Evolutionary conservation across 2,113 vertebrate genomes (phyloP).

Genomic region (Microcebus griseorufus): DNA sequence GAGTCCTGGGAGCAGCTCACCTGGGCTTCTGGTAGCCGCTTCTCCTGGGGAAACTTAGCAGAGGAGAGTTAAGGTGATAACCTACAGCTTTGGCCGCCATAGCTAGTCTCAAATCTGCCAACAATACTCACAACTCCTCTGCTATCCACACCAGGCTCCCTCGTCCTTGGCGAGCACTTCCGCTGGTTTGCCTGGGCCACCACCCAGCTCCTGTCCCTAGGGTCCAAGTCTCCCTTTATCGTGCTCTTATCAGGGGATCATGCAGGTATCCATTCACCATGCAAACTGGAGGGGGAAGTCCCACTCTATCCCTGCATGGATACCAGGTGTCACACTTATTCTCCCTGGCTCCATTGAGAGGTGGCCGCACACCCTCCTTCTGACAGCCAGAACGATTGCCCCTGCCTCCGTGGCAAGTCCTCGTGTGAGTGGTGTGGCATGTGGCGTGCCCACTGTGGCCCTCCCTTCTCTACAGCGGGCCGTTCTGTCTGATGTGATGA

Average conservation of each 20-base stretch:
- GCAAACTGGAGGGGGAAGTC: not conserved
- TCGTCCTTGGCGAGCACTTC: not conserved
- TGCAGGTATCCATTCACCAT: not conserved
- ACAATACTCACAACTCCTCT: not conserved
- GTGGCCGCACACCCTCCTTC: too few species aligned
- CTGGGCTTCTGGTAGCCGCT: not conserved
- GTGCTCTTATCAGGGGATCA: too few species aligned
- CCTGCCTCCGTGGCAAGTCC: not conserved
- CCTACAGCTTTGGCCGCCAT: not conserved
- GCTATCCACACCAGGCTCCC: too few species aligned
- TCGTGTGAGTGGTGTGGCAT: not conserved
- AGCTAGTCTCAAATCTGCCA: not conserved
- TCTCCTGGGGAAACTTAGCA: not conserved
- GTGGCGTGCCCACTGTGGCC: not conserved
- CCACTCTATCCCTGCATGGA: not conserved
- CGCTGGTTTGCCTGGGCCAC: not conserved
- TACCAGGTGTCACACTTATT: not conserved
- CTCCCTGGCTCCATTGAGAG: not conserved
- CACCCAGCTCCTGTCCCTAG: not conserved
- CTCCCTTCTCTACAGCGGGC: too few species aligned
- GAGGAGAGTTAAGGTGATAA: not conserved
- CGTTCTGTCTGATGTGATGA: not conserved
- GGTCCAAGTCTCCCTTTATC: not conserved
- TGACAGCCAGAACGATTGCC: too few species aligned
- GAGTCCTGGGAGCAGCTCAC: not conserved